A percentile compares a stretch with the other conserved stretches of the same genome.
These are phyloP conservation scores for Sinocyclocheilus anshuiensis DNA, from an alignment of 2,113 vertebrate species.

Conservation along the genomic window DNA sequence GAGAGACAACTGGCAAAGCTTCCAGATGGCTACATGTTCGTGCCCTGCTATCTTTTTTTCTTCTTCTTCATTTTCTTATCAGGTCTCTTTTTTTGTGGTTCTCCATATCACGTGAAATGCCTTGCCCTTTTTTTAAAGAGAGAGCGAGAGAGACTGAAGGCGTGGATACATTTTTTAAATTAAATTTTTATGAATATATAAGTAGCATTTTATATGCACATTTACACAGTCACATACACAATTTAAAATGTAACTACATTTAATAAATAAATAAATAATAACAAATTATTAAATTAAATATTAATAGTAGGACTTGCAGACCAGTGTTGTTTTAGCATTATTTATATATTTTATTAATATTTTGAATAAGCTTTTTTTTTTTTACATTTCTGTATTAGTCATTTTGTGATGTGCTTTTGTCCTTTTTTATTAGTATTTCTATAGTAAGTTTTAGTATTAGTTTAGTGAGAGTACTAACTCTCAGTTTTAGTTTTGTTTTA, in stretches of 20 bases:
- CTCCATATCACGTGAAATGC: neutral
- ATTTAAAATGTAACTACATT: neutral
- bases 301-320: neutral
- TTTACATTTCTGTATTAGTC: neutral
- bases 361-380: neutral
- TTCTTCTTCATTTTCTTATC: neutral
- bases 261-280: neutral
- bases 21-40: conserved; percentile 8
- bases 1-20: neutral
- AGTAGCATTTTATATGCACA: neutral
- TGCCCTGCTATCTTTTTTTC: neutral
- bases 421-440: neutral
- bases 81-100: neutral
- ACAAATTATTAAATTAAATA: neutral
- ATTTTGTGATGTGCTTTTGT: neutral
- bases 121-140: neutral
- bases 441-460: neutral
- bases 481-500: neutral
- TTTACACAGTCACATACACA: neutral
- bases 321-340: neutral
- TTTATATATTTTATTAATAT: neutral
- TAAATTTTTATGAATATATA: neutral
- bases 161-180: neutral
- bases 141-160: neutral
- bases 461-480: neutral